Evolutionary conservation across 2,797 vertebrate genomes (phyloP).

Genomic region (Pangasius mekongensis): DNA sequence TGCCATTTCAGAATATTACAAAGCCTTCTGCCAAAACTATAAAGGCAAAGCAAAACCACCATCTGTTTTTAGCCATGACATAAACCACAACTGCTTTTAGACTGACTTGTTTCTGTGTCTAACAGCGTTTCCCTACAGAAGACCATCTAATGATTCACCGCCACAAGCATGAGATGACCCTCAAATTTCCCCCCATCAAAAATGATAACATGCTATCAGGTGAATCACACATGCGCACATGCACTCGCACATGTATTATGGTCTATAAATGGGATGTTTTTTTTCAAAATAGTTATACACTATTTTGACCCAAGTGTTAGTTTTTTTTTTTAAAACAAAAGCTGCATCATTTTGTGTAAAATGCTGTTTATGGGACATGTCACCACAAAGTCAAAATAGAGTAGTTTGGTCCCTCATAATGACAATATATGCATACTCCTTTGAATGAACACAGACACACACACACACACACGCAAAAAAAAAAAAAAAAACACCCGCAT

Average conservation of each 20-base stretch:
- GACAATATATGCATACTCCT: background rate
- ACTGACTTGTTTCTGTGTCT: conserved; percentile 49
- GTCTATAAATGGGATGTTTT: background rate
- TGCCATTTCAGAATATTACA: conserved; percentile 5
- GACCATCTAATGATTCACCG: conserved; percentile 99
- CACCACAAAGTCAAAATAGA: background rate
- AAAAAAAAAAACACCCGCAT: background rate
- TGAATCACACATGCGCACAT: conserved; percentile 68
- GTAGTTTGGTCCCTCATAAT: background rate
- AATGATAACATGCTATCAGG: conserved; percentile 98
- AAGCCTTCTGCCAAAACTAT: conserved; percentile 6
- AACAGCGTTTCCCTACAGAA: conserved; percentile 96
- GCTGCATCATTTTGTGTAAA: background rate
- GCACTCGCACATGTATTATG: background rate
- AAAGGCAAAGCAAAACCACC: conserved; percentile 18
- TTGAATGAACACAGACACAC: background rate
- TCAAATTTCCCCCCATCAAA: conserved; percentile 99
- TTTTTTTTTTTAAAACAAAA: background rate
- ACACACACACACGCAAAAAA: background rate
- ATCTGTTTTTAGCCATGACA: conserved; percentile 27
- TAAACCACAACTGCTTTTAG: conserved; percentile 21
- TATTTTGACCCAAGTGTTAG: background rate
- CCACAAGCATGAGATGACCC: conserved; percentile 99
- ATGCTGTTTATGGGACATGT: background rate
- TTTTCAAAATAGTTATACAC: background rate